Conservation (phyloP, 37 sponge, comb jelly and placozoan genomes). For the Halisarca cf. caerulea region DNA sequence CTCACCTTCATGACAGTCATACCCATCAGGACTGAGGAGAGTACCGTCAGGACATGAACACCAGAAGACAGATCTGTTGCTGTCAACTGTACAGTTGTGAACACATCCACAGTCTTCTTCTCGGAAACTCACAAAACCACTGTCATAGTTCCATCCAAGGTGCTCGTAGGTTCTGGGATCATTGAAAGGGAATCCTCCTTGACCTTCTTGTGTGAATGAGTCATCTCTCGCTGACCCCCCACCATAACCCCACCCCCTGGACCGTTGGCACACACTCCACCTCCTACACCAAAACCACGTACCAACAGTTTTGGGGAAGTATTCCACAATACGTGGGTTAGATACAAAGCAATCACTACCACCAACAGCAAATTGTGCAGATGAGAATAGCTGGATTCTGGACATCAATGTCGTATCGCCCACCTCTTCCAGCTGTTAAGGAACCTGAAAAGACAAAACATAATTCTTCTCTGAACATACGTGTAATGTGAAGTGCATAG, state of each 20-base stretch:
- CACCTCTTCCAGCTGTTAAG: not conserved
- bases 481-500: too few species aligned
- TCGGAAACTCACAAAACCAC: conserved; percentile 14
- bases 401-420: not conserved
- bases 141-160: conserved; percentile 2
- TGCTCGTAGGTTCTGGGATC: not conserved
- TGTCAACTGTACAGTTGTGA: conserved; percentile 21
- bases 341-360: conserved; percentile 27
- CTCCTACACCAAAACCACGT: conserved; percentile 49
- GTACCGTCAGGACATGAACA: not conserved
- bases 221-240: conserved; percentile 10
- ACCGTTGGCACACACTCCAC: conserved; percentile 40
- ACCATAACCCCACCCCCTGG: conserved; percentile 41
- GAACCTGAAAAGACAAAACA: not conserved
- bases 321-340: not conserved
- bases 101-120: conserved; percentile 24
- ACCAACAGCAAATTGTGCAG: conserved; percentile 30
- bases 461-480: too few species aligned
- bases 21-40: conserved; percentile 17
- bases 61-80: not conserved
- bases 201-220: not conserved
- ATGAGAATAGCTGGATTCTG: not conserved
- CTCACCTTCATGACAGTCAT: conserved; percentile 42
- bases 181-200: conserved; percentile 15
- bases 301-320: conserved; percentile 9